A percentile compares a stretch with the other conserved stretches of the same genome.
Conservation (phyloP, 2,888 invertebrate species). For the Amphimallon solstitiale region DNA sequence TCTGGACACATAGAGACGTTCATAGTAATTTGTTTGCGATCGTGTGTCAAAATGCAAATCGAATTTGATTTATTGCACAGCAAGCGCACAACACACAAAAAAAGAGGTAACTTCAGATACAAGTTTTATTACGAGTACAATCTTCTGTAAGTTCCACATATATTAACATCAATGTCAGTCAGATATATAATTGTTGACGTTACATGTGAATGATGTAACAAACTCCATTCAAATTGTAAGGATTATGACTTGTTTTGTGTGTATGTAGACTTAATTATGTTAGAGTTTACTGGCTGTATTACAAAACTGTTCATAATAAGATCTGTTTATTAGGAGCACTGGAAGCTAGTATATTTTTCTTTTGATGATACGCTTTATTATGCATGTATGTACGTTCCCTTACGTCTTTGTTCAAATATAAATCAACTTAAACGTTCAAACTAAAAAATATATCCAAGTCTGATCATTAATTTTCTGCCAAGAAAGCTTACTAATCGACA, state of each 20-base stretch:
- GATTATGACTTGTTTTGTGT: neutral
- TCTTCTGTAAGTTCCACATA: slow-evolving; percentile 10
- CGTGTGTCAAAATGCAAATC: slow-evolving; percentile 20
- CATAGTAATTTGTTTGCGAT: slow-evolving; percentile 4
- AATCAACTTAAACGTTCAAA: too few species aligned
- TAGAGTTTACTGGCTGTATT: too few species aligned
- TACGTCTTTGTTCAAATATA: too few species aligned
- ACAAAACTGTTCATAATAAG: too few species aligned
- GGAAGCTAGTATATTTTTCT: too few species aligned
- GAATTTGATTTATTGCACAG: slow-evolving; percentile 11
- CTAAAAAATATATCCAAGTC: too few species aligned
- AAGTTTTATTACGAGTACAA: neutral
- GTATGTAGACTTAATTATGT: too few species aligned
- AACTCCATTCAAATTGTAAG: neutral
- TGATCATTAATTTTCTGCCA: too few species aligned
- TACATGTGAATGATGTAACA: neutral
- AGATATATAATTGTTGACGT: slow-evolving; percentile 13
- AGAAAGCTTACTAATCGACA: too few species aligned
- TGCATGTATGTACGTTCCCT: too few species aligned
- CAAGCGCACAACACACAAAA: neutral
- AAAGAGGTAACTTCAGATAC: neutral
- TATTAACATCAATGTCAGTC: slow-evolving; percentile 23
- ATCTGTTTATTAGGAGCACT: too few species aligned
- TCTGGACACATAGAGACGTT: slow-evolving; percentile 21
- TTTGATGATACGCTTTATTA: too few species aligned